A percentile compares a stretch with the other conserved stretches of the same genome.
Conservation (phyloP, 2,113 vertebrate species). For the Rhinogobius similis region DNA sequence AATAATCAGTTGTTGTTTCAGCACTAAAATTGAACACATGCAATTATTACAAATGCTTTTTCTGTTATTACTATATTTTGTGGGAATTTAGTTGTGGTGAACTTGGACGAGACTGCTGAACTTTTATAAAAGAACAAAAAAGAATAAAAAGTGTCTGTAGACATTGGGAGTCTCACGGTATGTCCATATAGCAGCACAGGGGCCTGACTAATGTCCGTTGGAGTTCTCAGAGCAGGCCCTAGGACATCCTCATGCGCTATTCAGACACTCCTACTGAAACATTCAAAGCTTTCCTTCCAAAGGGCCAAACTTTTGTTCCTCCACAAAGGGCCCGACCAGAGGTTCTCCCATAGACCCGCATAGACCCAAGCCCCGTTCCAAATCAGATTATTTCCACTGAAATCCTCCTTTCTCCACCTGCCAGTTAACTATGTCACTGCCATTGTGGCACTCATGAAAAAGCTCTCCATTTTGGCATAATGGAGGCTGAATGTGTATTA, state of each 20-base stretch:
- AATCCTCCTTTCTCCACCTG: slow-evolving; percentile 90
- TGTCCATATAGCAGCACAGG: slow-evolving; percentile 51
- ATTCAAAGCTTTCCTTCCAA: slow-evolving; percentile 80
- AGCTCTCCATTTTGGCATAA: slow-evolving; percentile 83
- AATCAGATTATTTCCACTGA: slow-evolving; percentile 96
- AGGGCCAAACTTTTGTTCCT: slow-evolving; percentile 81
- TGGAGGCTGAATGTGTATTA: slow-evolving; percentile 84
- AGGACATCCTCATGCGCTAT: slow-evolving; percentile 78
- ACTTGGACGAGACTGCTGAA: slow-evolving; percentile 39
- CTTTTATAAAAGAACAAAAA: slow-evolving; percentile 13
- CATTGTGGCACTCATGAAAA: slow-evolving; percentile 87
- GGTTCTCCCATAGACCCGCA: slow-evolving; percentile 78
- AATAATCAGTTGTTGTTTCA: not conserved
- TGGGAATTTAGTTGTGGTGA: not conserved
- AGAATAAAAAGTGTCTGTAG: slow-evolving; percentile 12
- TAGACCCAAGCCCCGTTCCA: slow-evolving; percentile 80
- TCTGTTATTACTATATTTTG: not conserved
- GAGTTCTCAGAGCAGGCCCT: slow-evolving; percentile 56
- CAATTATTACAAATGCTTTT: not conserved
- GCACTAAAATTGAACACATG: not conserved
- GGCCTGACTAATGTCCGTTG: slow-evolving; percentile 61
- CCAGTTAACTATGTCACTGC: slow-evolving; percentile 90
- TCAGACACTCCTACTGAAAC: slow-evolving; percentile 71
- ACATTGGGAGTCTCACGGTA: slow-evolving; percentile 28
- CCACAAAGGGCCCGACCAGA: slow-evolving; percentile 79